A percentile compares a stretch with the other conserved stretches of the same genome.
Evolutionary conservation across 2,888 invertebrate genomes (phyloP).

Genomic region (Drosophila kanekoi): DNA sequence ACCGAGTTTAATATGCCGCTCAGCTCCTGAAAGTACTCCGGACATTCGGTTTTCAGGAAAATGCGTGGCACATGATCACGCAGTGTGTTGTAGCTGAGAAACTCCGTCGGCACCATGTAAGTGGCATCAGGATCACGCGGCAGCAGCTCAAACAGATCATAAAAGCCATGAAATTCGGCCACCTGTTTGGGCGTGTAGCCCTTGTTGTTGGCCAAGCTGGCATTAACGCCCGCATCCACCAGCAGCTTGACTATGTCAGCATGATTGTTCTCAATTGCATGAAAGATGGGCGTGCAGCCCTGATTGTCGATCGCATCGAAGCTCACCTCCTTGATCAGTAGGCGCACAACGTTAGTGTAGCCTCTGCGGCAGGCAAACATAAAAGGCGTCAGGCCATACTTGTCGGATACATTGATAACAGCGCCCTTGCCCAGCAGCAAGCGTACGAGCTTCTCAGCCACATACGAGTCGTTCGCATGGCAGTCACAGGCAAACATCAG

Average conservation of each 20-base stretch:
- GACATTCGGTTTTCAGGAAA: conserved; percentile 82
- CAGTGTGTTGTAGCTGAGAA: conserved; percentile 78
- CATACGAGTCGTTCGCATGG: conserved; percentile 43
- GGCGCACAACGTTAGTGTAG: conserved; percentile 69
- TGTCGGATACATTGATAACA: conserved; percentile 82
- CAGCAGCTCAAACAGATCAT: conserved; percentile 81
- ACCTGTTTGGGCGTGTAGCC: conserved; percentile 83
- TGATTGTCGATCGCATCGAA: conserved; percentile 83
- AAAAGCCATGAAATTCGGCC: conserved; percentile 83
- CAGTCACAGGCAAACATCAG: conserved; percentile 82
- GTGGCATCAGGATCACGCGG: conserved; percentile 64
- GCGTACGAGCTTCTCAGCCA: conserved; percentile 70
- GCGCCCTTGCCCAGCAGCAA: conserved; percentile 76
- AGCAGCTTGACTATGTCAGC: conserved; percentile 80
- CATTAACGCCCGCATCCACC: conserved; percentile 78
- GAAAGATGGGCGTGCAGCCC: conserved; percentile 83
- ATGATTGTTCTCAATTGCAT: conserved; percentile 84
- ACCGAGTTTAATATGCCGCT: conserved; percentile 75
- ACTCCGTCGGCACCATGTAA: conserved; percentile 80
- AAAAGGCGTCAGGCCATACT: conserved; percentile 83
- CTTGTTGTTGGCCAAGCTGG: conserved; percentile 74
- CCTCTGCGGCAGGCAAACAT: conserved; percentile 84
- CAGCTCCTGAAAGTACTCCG: conserved; percentile 84
- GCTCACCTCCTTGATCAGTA: conserved; percentile 76
- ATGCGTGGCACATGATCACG: conserved; percentile 83